Percentiles rank a stretch among this genome's conserved stretches.
phyloP scores from a whole-genome alignment of 2,797 vertebrate genomes.

The Vespertilio murinus region DNA sequence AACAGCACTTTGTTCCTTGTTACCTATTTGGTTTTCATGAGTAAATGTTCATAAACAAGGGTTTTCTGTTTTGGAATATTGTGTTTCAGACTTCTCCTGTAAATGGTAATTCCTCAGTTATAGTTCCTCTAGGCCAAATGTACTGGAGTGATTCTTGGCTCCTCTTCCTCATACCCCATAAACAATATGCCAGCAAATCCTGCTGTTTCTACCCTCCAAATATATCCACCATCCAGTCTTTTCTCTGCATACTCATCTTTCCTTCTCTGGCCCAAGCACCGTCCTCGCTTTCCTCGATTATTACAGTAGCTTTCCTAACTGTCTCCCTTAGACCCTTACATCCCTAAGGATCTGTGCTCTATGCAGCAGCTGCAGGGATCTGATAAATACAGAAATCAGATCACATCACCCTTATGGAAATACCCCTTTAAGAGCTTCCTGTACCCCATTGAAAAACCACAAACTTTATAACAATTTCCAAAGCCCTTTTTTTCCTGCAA shows the following conservation, averaged over 20 bases:
- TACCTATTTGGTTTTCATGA: conserved; percentile 40
- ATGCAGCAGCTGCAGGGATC: neutral
- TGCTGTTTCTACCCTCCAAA: neutral
- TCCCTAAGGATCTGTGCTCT: neutral
- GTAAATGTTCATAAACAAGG: conserved; percentile 18
- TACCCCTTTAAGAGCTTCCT: neutral
- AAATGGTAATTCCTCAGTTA: neutral
- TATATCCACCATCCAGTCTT: neutral
- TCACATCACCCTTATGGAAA: neutral
- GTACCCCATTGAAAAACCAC: neutral
- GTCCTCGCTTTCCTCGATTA: neutral
- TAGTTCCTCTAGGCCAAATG: neutral
- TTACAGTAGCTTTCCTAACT: neutral
- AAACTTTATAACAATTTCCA: neutral
- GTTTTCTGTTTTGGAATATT: conserved; percentile 27
- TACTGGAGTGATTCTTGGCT: neutral
- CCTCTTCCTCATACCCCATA: neutral
- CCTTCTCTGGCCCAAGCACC: too few relatives aligned
- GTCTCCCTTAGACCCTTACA: rapidly evolving
- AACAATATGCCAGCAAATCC: neutral
- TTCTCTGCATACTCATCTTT: neutral
- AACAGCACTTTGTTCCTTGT: conserved; percentile 44
- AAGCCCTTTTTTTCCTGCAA: neutral
- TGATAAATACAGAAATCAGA: neutral
- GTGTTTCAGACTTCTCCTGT: neutral